A percentile compares a stretch with the other conserved stretches of the same genome.
Evolutionary conservation across 2,888 invertebrate species (phyloP).

Genomic region (Pristionchus entomophagus): DNA sequence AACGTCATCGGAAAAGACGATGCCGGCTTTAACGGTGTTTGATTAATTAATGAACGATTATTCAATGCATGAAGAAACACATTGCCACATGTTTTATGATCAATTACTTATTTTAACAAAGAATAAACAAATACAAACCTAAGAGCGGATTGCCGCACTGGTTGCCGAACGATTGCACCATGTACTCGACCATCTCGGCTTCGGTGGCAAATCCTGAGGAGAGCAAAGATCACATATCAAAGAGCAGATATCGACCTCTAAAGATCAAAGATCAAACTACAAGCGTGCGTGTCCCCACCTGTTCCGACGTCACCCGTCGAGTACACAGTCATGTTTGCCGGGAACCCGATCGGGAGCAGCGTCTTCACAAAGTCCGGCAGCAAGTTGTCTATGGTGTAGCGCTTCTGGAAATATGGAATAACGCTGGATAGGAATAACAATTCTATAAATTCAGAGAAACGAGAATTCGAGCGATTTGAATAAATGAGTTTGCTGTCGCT

Average conservation of each 20-base stretch:
- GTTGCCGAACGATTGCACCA: constrained; percentile 67
- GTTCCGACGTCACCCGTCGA: background rate
- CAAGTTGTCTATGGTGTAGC: background rate
- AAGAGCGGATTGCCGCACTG: constrained; percentile 68
- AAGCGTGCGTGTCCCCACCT: too few species aligned
- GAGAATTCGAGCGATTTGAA: too few species aligned
- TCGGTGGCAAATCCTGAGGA: constrained; percentile 76
- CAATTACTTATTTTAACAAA: background rate
- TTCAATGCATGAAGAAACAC: background rate
- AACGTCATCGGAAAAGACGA: constrained; percentile 67
- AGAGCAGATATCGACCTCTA: too few species aligned
- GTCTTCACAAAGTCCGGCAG: background rate
- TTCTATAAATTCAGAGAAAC: too few species aligned
- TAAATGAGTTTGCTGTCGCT: too few species aligned
- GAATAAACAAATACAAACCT: constrained; percentile 48
- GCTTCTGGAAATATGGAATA: background rate
- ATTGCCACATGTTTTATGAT: too few species aligned
- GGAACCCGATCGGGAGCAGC: background rate
- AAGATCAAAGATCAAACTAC: too few species aligned
- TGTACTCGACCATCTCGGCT: constrained; percentile 76
- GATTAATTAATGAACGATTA: background rate
- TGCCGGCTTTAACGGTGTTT: constrained; percentile 59
- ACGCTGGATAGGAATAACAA: too few species aligned
- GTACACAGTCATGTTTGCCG: background rate
- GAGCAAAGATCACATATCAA: background rate